These are phyloP conservation scores for Graptemys geographica DNA, from an alignment of 2,797 vertebrate genomes.

Conservation along the genomic window DNA sequence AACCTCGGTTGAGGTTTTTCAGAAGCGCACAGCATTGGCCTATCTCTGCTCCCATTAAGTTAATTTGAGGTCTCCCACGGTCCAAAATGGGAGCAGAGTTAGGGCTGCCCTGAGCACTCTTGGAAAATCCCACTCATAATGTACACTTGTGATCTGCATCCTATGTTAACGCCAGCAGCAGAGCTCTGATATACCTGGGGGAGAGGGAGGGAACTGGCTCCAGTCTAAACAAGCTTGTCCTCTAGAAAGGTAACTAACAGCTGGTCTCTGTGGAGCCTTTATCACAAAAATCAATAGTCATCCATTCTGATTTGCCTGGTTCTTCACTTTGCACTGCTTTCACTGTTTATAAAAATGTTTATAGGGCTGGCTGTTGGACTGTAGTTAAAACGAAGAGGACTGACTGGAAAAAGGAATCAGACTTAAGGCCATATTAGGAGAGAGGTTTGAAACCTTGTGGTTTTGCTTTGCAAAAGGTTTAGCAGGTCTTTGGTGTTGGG, in stretches of 20 bases:
- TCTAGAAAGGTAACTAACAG: constrained; percentile 60
- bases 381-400: neutral
- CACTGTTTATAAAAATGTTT: constrained; percentile 57
- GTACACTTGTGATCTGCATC: constrained; percentile 34
- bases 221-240: constrained; percentile 32
- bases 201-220: neutral
- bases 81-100: neutral
- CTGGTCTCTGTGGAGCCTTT: constrained; percentile 56
- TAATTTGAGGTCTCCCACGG: neutral
- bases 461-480: neutral
- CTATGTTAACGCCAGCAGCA: neutral
- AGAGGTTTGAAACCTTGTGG: neutral
- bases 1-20: neutral
- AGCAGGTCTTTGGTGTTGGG: neutral
- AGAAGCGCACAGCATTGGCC: rapidly evolving
- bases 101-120: neutral
- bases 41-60: neutral
- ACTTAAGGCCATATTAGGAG: neutral
- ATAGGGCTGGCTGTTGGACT: neutral
- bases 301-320: constrained; percentile 45
- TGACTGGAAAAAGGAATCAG: neutral
- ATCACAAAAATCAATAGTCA: constrained; percentile 71
- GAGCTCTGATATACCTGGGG: neutral
- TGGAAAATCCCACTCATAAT: neutral
- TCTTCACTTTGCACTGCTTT: constrained; percentile 34